These are phyloP conservation scores for Lagorchestes hirsutus DNA, from an alignment of 2,797 vertebrate species.

Conservation along the genomic window DNA sequence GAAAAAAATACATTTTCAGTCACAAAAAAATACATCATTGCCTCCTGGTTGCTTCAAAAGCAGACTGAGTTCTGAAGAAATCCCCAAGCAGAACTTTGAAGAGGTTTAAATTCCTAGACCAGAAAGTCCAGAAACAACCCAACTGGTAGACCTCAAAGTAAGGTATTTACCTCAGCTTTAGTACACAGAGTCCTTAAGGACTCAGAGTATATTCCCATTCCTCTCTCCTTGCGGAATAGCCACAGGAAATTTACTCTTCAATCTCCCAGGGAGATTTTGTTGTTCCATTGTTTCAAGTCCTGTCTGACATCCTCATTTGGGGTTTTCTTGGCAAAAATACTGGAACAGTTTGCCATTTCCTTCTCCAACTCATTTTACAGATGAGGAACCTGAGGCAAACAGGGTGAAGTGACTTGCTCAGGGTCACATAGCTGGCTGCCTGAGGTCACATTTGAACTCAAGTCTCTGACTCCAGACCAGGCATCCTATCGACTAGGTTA, in stretches of 20 bases:
- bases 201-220: background rate
- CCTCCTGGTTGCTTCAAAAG: background rate
- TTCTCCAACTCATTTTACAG: background rate
- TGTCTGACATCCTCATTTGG: background rate
- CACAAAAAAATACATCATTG: background rate
- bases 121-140: background rate
- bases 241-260: background rate
- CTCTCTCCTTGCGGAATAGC: background rate
- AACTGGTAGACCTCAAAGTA: background rate
- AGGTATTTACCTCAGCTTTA: background rate
- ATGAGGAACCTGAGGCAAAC: background rate
- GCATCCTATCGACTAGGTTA: background rate
- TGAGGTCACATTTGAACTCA: background rate
- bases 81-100: background rate
- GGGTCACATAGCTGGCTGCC: background rate
- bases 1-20: background rate
- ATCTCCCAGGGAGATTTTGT: background rate
- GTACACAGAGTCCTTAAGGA: no score
- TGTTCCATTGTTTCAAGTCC: background rate
- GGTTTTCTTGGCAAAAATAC: background rate
- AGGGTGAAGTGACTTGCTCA: background rate
- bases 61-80: background rate
- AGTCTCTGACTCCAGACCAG: background rate
- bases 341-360: background rate
- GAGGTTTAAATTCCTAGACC: background rate